Evolutionary conservation across 1,140 invertebrate species (phyloP).

Genomic region (Bradysia coprophila): DNA sequence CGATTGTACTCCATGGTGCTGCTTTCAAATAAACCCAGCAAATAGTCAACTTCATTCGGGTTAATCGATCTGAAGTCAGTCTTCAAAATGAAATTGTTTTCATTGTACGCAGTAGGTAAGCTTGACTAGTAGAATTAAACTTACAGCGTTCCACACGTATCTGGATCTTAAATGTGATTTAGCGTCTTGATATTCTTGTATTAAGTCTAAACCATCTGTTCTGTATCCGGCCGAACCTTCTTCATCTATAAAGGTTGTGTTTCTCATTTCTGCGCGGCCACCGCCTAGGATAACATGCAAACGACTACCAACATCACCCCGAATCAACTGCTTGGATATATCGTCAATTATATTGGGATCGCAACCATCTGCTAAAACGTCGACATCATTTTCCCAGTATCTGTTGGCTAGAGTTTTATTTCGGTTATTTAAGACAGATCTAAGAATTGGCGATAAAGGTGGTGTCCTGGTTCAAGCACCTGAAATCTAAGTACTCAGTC

Average conservation of each 20-base stretch:
- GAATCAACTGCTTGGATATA: conserved; percentile 53
- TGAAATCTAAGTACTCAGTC: too few relatives aligned
- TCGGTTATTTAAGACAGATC: too few relatives aligned
- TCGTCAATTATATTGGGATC: conserved; percentile 34
- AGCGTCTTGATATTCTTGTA: conserved; percentile 41
- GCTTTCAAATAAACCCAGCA: conserved; percentile 30
- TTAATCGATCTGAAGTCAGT: conserved; percentile 21
- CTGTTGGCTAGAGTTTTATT: conserved; percentile 44
- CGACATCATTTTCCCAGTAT: conserved; percentile 56
- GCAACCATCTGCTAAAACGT: conserved; percentile 23
- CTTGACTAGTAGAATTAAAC: not conserved
- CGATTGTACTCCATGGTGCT: conserved; percentile 31
- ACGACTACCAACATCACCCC: conserved; percentile 37
- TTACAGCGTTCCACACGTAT: conserved; percentile 45
- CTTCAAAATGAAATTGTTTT: not conserved
- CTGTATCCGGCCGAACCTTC: conserved; percentile 34
- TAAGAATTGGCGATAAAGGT: too few relatives aligned
- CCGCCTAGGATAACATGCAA: conserved; percentile 55
- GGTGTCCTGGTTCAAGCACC: too few relatives aligned
- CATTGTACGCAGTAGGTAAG: conserved; percentile 11
- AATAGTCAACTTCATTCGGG: conserved; percentile 19
- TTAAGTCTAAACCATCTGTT: conserved; percentile 46
- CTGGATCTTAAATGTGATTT: conserved; percentile 11
- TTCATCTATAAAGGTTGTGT: conserved; percentile 30
- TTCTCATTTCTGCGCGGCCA: conserved; percentile 48